Conservation (phyloP, 2,888 invertebrate genomes). For the Boloria selene region DNA sequence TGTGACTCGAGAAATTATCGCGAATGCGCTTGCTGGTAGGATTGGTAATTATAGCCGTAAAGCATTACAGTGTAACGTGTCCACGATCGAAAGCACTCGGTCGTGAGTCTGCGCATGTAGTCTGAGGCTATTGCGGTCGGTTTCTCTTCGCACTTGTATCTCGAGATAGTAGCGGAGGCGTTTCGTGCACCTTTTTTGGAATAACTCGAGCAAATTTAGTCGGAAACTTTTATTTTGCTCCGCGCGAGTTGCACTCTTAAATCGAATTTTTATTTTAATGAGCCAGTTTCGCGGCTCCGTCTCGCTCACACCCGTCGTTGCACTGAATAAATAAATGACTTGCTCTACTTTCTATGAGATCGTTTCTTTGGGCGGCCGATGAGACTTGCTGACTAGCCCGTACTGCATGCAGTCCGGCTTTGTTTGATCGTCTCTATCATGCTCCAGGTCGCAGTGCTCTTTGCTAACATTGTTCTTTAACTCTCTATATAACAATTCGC, state of each 20-base stretch:
- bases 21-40: slow-evolving; percentile 32
- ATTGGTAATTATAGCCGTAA: slow-evolving; percentile 43
- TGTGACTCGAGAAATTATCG: slow-evolving; percentile 37
- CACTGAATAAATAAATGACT: slow-evolving; percentile 81
- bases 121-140: slow-evolving; percentile 70
- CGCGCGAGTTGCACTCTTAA: slow-evolving; percentile 76
- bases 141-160: slow-evolving; percentile 76
- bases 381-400: slow-evolving; percentile 53
- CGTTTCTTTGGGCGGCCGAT: slow-evolving; percentile 75
- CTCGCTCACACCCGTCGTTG: slow-evolving; percentile 74
- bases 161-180: slow-evolving; percentile 69
- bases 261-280: slow-evolving; percentile 81
- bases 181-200: slow-evolving; percentile 77
- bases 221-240: slow-evolving; percentile 76
- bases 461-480: slow-evolving; percentile 56
- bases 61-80: slow-evolving; percentile 43
- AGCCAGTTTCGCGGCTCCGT: slow-evolving; percentile 70
- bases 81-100: slow-evolving; percentile 56
- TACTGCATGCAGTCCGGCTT: slow-evolving; percentile 46
- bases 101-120: slow-evolving; percentile 47
- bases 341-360: slow-evolving; percentile 82
- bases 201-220: slow-evolving; percentile 81
- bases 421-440: slow-evolving; percentile 38
- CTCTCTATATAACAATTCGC: slow-evolving; percentile 55
- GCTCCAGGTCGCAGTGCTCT: slow-evolving; percentile 43